Evolutionary conservation across 2,888 invertebrate genomes (phyloP).

Genomic region (Cephus pygmeus): DNA sequence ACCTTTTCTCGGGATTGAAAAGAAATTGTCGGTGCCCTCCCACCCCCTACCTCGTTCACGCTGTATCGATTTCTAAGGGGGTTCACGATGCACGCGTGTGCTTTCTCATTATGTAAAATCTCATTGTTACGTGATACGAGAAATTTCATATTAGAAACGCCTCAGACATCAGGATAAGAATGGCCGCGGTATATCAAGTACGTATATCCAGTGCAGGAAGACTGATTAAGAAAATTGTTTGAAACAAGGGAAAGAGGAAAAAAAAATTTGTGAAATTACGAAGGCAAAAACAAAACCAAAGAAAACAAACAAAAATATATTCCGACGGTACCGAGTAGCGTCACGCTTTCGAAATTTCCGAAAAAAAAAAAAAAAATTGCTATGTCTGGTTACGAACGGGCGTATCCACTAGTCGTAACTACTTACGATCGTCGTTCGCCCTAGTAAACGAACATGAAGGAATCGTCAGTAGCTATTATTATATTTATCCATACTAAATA

Average conservation of each 20-base stretch:
- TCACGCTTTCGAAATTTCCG: neutral
- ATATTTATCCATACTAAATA: neutral
- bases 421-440: neutral
- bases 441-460: neutral
- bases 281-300: neutral
- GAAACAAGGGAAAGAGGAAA: neutral
- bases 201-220: neutral
- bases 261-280: neutral
- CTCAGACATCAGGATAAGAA: neutral
- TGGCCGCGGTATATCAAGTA: neutral
- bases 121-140: slow-evolving; percentile 13
- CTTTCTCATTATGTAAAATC: slow-evolving; percentile 14
- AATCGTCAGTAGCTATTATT: neutral
- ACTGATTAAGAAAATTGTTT: neutral
- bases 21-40: neutral
- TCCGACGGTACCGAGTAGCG: neutral
- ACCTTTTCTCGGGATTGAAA: neutral
- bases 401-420: neutral
- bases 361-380: neutral
- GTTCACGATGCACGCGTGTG: neutral
- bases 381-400: neutral
- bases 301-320: neutral
- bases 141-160: slow-evolving; percentile 16
- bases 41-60: neutral
- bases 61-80: neutral